A percentile compares a stretch with the other conserved stretches of the same genome.
Evolutionary conservation across 2,113 vertebrate genomes (phyloP).

Genomic region (Fregetta grallaria): DNA sequence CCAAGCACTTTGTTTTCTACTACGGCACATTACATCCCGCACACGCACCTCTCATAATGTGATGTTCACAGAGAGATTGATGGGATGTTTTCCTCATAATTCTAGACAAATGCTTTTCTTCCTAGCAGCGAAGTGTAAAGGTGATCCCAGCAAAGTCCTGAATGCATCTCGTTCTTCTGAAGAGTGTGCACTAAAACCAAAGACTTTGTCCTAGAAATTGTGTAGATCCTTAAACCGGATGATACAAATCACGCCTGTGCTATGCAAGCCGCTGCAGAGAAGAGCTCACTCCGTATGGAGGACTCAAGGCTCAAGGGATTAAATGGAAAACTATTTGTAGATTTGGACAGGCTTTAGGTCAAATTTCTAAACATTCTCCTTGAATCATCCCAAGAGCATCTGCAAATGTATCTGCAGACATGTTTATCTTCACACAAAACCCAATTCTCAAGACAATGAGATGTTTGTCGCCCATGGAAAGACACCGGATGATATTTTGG

Average conservation of each 20-base stretch:
- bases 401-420: background rate
- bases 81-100: background rate
- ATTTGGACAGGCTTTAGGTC: background rate
- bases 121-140: background rate
- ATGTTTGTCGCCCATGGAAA: background rate
- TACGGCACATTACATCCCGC: background rate
- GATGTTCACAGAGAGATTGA: background rate
- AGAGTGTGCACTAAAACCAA: background rate
- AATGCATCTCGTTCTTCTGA: background rate
- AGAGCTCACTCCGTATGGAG: background rate
- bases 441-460: background rate
- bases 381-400: background rate
- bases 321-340: background rate
- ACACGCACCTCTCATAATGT: accelerated
- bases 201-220: background rate
- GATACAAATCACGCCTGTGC: background rate
- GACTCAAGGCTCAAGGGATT: background rate
- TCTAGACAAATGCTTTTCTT: background rate
- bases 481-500: background rate
- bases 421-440: background rate
- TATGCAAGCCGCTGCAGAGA: accelerated
- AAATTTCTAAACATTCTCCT: background rate
- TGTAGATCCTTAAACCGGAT: background rate
- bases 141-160: background rate
- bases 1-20: background rate